Conservation (phyloP, 1,140 invertebrate genomes). For the Rhopalosiphum maidis region DNA sequence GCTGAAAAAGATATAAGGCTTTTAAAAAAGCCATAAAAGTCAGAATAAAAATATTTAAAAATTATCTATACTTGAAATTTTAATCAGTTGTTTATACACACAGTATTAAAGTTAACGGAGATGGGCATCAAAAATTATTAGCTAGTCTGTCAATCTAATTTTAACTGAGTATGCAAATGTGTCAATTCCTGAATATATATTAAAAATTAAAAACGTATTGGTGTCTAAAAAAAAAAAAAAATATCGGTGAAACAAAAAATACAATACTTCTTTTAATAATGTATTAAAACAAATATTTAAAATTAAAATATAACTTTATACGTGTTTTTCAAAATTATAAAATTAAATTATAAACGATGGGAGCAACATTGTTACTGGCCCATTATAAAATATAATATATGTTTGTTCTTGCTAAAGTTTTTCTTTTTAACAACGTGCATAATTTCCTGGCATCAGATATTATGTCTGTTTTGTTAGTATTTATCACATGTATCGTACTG, state of each 20-base stretch:
- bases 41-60: not conserved
- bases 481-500: not conserved
- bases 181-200: not conserved
- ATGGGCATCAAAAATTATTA: not conserved
- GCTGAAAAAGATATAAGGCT: not conserved
- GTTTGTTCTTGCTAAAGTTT: not conserved
- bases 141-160: not conserved
- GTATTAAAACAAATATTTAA: not conserved
- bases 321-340: not conserved
- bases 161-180: not conserved
- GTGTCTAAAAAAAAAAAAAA: not conserved
- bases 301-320: not conserved
- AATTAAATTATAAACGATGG: too few relatives aligned
- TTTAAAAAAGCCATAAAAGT: not conserved
- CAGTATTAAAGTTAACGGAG: not conserved
- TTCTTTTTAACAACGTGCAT: not conserved
- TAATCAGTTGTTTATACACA: not conserved
- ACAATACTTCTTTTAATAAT: not conserved
- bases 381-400: not conserved
- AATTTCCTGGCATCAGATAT: not conserved
- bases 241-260: not conserved
- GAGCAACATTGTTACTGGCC: too few relatives aligned
- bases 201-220: not conserved
- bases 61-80: not conserved
- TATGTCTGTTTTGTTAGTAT: not conserved